Percentiles rank a stretch among this genome's conserved stretches.
Evolutionary conservation across 2,113 vertebrate genomes (phyloP).

Genomic region (Promerops cafer): DNA sequence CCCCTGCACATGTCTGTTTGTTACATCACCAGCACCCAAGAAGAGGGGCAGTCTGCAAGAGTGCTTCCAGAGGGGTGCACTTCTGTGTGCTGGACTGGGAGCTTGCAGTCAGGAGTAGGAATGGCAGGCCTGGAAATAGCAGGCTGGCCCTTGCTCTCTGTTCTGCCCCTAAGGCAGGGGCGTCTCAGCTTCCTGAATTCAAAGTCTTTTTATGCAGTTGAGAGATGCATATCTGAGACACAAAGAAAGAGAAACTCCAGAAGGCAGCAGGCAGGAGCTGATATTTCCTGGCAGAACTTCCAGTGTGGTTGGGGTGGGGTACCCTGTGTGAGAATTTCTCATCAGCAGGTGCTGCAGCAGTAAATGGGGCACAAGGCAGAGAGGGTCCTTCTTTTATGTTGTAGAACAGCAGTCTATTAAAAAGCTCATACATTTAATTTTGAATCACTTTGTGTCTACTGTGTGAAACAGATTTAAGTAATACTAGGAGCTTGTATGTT

Average conservation of each 20-base stretch:
- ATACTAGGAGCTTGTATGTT: not conserved
- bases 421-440: not conserved
- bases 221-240: not conserved
- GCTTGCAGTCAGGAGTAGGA: not conserved
- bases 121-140: not conserved
- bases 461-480: not conserved
- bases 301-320: not conserved
- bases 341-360: not conserved
- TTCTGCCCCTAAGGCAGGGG: not conserved
- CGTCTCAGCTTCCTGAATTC: not conserved
- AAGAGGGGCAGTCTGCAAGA: too few relatives aligned
- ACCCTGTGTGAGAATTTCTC: not conserved
- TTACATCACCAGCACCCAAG: not conserved
- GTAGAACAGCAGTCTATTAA: not conserved
- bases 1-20: not conserved
- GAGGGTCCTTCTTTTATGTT: not conserved
- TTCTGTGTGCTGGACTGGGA: not conserved
- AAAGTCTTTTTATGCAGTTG: not conserved
- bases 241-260: not conserved
- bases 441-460: not conserved
- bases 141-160: not conserved
- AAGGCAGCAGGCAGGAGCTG: not conserved
- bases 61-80: not conserved
- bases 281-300: not conserved
- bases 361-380: not conserved